phyloP scores from a whole-genome alignment of 2,113 vertebrate genomes.

The Ctenodactylus gundi region DNA sequence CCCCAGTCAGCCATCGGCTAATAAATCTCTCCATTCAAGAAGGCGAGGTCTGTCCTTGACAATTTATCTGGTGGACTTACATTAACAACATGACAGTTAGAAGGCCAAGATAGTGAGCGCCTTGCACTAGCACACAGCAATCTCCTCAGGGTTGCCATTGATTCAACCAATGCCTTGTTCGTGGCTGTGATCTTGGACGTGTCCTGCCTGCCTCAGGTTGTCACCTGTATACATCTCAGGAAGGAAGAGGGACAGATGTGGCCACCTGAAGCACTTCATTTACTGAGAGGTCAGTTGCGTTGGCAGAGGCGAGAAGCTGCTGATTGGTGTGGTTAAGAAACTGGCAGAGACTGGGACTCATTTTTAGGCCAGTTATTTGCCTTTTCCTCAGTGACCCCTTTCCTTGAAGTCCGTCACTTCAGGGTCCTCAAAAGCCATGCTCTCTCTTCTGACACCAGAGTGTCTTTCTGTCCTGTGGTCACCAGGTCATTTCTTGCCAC shows the following conservation, averaged over 20 bases:
- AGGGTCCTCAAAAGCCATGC: neutral
- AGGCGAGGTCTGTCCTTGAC: too few relatives aligned
- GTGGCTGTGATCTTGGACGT: neutral
- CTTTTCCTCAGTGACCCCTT: neutral
- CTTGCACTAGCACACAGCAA: constrained; percentile 55
- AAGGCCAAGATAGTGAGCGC: constrained; percentile 74
- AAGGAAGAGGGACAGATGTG: constrained; percentile 46
- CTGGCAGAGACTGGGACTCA: neutral
- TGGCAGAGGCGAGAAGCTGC: neutral
- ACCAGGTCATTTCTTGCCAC: neutral
- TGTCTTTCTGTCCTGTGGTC: neutral
- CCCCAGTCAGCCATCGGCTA: too few relatives aligned
- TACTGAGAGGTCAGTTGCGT: constrained; percentile 49
- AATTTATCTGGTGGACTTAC: too few relatives aligned
- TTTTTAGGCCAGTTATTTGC: neutral
- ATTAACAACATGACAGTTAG: constrained; percentile 78
- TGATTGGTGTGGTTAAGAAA: neutral
- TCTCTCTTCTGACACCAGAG: neutral
- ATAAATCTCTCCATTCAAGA: too few relatives aligned
- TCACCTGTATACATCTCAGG: neutral
- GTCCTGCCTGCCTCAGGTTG: constrained; percentile 58
- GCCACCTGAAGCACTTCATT: constrained; percentile 50
- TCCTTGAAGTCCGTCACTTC: neutral
- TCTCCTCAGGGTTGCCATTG: constrained; percentile 40
- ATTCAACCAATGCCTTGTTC: constrained; percentile 56